Percentiles rank a stretch among this genome's conserved stretches.
Conservation (phyloP, 2,888 invertebrate genomes). For the Urechis unicinctus region DNA sequence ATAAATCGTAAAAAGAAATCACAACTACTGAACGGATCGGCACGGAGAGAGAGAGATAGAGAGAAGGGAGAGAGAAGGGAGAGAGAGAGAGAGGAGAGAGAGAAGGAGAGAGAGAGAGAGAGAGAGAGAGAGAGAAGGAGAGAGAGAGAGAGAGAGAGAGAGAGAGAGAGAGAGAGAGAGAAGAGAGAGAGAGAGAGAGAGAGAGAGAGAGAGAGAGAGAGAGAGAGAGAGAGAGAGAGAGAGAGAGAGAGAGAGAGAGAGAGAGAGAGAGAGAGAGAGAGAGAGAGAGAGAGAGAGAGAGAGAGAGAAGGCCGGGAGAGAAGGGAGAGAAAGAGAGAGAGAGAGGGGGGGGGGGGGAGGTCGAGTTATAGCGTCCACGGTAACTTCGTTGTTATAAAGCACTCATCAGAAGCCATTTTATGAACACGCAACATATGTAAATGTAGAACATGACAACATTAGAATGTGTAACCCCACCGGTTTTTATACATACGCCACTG, state of each 20-base stretch:
- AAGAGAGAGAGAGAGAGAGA: not conserved
- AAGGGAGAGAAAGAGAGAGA: no score
- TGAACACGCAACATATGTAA: no score
- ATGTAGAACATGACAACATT: no score
- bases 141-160: not conserved
- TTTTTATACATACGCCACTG: no score
- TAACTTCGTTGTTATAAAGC: no score
- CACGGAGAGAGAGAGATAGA: not conserved
- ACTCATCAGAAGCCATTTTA: no score
- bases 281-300: no score
- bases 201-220: not conserved
- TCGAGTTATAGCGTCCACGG: no score
- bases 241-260: not conserved
- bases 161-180: not conserved
- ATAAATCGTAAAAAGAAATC: not conserved
- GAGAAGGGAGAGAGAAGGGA: not conserved
- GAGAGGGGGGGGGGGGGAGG: no score
- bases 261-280: not conserved
- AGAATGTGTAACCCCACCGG: no score
- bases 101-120: not conserved
- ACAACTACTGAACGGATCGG: not conserved
- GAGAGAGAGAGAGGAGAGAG: not conserved
- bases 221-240: not conserved
- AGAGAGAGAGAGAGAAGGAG: slow-evolving; percentile 2
- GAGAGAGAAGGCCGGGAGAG: no score